These are phyloP conservation scores for Eucidaris tribuloides DNA, from an alignment of 35 echinoderm and acorn worm genomes.

Conservation along the genomic window DNA sequence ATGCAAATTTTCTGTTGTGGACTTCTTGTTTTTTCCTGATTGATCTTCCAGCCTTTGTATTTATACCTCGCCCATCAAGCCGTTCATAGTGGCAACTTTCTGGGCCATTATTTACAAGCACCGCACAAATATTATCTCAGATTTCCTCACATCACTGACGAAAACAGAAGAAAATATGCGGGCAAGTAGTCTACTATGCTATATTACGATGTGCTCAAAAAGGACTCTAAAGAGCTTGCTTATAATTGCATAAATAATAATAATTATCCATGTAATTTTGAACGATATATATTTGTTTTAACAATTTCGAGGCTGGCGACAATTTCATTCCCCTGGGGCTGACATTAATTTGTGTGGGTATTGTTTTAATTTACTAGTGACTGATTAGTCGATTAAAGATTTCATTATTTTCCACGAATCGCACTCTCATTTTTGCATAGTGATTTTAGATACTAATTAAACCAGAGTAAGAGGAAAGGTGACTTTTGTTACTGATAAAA, in stretches of 20 bases:
- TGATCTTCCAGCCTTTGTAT: constrained; percentile 76
- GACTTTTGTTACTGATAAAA: too few species aligned
- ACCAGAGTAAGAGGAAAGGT: too few species aligned
- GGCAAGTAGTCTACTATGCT: constrained; percentile 6
- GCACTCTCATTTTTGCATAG: too few species aligned
- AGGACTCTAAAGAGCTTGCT: neutral
- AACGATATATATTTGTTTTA: neutral
- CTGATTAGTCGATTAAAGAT: too few species aligned
- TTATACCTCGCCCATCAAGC: constrained; percentile 94
- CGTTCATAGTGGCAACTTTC: constrained; percentile 67
- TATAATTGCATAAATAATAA: neutral
- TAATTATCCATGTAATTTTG: neutral
- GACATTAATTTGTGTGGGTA: neutral
- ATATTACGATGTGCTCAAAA: neutral
- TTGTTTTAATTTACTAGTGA: neutral
- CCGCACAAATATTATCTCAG: constrained; percentile 74
- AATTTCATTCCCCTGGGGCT: neutral
- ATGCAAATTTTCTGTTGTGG: too few species aligned
- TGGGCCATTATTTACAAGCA: constrained; percentile 65
- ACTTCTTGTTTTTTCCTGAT: neutral
- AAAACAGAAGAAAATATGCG: constrained; percentile 77
- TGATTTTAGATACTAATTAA: too few species aligned
- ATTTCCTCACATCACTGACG: constrained; percentile 76
- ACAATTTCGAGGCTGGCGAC: too few species aligned
- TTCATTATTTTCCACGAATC: too few species aligned